Evolutionary conservation across 2,797 vertebrate species (phyloP).

Genomic region (Phrynocephalus vlangalii): DNA sequence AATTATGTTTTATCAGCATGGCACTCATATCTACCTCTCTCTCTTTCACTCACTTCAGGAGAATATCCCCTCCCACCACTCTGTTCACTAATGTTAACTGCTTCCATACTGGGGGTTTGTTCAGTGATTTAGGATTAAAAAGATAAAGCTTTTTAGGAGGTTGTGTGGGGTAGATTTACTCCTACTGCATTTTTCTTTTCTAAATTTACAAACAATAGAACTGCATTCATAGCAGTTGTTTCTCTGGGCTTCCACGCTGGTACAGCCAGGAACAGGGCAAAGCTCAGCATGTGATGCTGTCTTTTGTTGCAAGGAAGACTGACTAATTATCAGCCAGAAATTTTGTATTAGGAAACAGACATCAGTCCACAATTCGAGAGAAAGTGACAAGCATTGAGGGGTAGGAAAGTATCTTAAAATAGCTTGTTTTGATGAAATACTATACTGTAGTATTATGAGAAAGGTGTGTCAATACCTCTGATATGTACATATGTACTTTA

Average conservation of each 20-base stretch:
- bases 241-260: slow-evolving; percentile 46
- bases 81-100: slow-evolving; percentile 22
- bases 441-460: neutral
- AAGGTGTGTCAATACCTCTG: neutral
- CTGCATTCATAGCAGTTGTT: slow-evolving; percentile 46
- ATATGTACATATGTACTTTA: neutral
- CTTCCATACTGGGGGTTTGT: slow-evolving; percentile 17
- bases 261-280: slow-evolving; percentile 42
- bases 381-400: neutral
- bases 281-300: slow-evolving; percentile 5
- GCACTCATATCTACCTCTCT: neutral
- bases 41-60: slow-evolving; percentile 30
- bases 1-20: neutral
- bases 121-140: slow-evolving; percentile 38
- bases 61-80: slow-evolving; percentile 5
- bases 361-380: neutral
- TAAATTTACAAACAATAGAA: slow-evolving; percentile 46
- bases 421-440: neutral
- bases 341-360: slow-evolving; percentile 23
- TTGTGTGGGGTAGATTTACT: slow-evolving; percentile 19
- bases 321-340: neutral
- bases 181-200: slow-evolving; percentile 1
- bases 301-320: neutral
- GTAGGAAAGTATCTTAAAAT: neutral
- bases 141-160: slow-evolving; percentile 36